Evolutionary conservation across 2,888 invertebrate species (phyloP).

Genomic region (Trisateles emortualis): DNA sequence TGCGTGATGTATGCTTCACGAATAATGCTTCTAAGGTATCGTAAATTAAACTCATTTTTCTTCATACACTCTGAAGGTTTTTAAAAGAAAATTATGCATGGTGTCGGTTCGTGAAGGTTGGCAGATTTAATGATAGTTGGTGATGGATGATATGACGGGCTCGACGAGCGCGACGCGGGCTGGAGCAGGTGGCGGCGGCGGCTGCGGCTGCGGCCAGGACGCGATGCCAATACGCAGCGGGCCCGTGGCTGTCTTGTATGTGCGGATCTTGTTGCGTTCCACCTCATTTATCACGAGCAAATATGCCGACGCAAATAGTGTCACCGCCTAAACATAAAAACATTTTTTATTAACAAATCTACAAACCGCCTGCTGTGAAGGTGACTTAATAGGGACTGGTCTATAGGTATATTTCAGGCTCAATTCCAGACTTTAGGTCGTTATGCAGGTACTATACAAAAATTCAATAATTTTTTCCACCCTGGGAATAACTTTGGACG

Average conservation of each 20-base stretch:
- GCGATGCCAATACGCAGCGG: constrained; percentile 59
- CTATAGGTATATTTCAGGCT: too few relatives aligned
- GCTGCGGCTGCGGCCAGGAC: constrained; percentile 50
- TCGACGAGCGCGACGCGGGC: constrained; percentile 41
- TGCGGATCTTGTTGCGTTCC: constrained; percentile 53
- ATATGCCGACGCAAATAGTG: constrained; percentile 71
- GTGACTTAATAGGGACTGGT: too few relatives aligned
- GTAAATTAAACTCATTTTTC: too few relatives aligned
- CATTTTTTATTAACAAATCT: background rate
- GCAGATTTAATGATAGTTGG: constrained; percentile 16
- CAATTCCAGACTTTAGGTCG: too few relatives aligned
- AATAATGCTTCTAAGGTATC: too few relatives aligned
- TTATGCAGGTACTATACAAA: too few relatives aligned
- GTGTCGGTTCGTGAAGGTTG: background rate
- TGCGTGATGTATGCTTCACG: too few relatives aligned
- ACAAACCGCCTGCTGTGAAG: too few relatives aligned
- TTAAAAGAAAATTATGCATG: too few relatives aligned
- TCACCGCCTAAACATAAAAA: constrained; percentile 61
- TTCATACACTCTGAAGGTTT: too few relatives aligned
- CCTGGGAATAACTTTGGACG: too few relatives aligned
- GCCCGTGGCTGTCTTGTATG: constrained; percentile 51
- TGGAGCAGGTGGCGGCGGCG: constrained; percentile 32
- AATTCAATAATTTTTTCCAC: too few relatives aligned
- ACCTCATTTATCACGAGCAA: constrained; percentile 62
- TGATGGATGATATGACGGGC: constrained; percentile 24